A percentile compares a stretch with the other conserved stretches of the same genome.
phyloP scores from a whole-genome alignment of 1,140 invertebrate genomes.

The Oedothorax gibbosus region DNA sequence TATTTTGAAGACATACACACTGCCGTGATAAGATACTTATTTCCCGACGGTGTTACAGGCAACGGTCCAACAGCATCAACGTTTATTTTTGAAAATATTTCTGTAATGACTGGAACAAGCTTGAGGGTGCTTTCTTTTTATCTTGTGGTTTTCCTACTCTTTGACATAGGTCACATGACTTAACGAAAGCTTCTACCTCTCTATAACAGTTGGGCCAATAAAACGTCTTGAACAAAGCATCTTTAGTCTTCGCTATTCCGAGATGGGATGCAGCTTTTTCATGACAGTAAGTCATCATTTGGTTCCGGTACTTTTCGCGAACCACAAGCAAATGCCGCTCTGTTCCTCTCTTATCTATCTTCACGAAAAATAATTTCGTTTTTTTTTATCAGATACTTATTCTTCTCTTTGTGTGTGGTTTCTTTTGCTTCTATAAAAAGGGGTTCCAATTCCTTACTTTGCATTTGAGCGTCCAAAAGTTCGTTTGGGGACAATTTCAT shows the following conservation, averaged over 20 bases:
- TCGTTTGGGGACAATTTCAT: not conserved
- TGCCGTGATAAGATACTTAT: conserved; percentile 1
- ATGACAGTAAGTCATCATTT: not conserved
- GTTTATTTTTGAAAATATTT: conserved; percentile 11
- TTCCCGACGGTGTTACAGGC: not conserved
- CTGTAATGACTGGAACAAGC: conserved; percentile 1
- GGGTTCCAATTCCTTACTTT: not conserved
- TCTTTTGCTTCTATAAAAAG: not conserved
- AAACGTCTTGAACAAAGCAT: not conserved
- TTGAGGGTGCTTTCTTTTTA: not conserved
- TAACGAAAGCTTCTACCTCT: not conserved
- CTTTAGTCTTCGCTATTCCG: conserved; percentile 13
- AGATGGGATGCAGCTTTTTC: not conserved
- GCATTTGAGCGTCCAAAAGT: not conserved
- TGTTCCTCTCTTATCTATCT: not conserved
- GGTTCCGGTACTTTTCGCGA: not conserved
- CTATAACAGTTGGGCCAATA: conserved; percentile 6
- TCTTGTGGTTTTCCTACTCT: not conserved
- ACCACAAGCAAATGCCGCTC: not conserved
- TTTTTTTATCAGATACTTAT: not conserved
- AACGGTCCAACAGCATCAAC: not conserved
- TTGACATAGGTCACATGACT: conserved; percentile 4
- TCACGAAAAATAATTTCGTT: not conserved
- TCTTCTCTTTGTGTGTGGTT: not conserved
- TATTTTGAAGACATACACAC: conserved; percentile 16